Evolutionary conservation across 2,888 invertebrate genomes (phyloP).

Genomic region (Monoplex corrugatus): DNA sequence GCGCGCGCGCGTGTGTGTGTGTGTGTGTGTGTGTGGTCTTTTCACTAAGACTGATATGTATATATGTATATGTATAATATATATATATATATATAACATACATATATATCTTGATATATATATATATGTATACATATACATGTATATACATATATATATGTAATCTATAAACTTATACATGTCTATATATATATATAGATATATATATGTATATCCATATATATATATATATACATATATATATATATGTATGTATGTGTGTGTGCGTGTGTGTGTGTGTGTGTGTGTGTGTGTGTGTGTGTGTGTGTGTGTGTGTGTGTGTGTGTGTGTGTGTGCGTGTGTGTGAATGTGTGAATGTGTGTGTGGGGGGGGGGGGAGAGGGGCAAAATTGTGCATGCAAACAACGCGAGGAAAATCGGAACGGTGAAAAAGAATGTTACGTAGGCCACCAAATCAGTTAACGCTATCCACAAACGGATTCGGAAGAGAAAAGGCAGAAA

Average conservation of each 20-base stretch:
- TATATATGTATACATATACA: not conserved
- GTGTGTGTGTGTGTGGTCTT: not conserved
- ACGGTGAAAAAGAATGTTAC: too few species aligned
- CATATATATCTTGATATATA: not conserved
- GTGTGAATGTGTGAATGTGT: not conserved
- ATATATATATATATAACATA: not conserved
- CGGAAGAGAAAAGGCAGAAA: too few species aligned
- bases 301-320: not conserved
- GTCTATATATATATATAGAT: not conserved
- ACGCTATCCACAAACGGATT: too few species aligned
- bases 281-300: slow-evolving; percentile 9
- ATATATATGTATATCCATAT: not conserved
- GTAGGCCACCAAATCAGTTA: too few species aligned
- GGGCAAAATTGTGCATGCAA: too few species aligned
- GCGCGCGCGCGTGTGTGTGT: not conserved
- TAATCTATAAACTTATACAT: too few species aligned
- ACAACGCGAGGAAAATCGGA: too few species aligned
- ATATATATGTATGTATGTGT: not conserved
- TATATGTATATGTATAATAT: not conserved
- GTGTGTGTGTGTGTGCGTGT: not conserved
- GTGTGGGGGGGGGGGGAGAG: too few species aligned
- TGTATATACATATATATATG: not conserved
- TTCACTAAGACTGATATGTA: not conserved
- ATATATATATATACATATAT: not conserved
- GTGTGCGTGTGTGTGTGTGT: not conserved